Evolutionary conservation across 2,888 invertebrate species (phyloP).

Genomic region (Aphrophora alni): DNA sequence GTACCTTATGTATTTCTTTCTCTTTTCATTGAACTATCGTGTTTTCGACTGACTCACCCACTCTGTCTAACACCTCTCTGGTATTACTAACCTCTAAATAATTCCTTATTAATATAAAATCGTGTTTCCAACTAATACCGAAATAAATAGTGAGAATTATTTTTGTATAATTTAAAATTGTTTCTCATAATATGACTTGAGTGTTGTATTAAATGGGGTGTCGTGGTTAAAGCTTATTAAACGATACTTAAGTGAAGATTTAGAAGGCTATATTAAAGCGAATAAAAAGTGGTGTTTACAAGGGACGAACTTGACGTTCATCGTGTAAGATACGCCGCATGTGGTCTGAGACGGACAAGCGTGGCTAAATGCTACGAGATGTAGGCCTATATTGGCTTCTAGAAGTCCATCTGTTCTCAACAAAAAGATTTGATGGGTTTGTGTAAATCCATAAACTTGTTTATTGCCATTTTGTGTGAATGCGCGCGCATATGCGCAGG

Average conservation of each 20-base stretch:
- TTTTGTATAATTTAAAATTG: not conserved
- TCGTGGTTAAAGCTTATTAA: not conserved
- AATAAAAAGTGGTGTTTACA: conserved; percentile 2
- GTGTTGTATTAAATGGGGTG: not conserved
- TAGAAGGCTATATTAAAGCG: not conserved
- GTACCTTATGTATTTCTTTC: too few relatives aligned
- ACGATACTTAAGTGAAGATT: not conserved
- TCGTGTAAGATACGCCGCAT: not conserved
- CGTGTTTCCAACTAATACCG: not conserved
- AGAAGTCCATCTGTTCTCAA: not conserved
- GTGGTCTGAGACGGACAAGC: not conserved
- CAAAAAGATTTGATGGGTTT: not conserved
- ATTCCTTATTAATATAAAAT: not conserved
- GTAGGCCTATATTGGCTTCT: not conserved
- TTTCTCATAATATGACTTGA: not conserved
- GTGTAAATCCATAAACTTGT: not conserved
- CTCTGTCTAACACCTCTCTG: too few relatives aligned
- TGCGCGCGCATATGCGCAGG: not conserved
- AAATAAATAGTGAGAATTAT: not conserved
- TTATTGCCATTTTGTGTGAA: not conserved
- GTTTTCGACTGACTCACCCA: too few relatives aligned
- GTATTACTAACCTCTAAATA: too few relatives aligned
- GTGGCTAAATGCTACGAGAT: not conserved
- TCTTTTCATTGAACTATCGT: too few relatives aligned
- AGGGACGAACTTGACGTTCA: not conserved